These are phyloP conservation scores for Nyctibius grandis DNA, from an alignment of 2,797 vertebrate species.

Conservation along the genomic window DNA sequence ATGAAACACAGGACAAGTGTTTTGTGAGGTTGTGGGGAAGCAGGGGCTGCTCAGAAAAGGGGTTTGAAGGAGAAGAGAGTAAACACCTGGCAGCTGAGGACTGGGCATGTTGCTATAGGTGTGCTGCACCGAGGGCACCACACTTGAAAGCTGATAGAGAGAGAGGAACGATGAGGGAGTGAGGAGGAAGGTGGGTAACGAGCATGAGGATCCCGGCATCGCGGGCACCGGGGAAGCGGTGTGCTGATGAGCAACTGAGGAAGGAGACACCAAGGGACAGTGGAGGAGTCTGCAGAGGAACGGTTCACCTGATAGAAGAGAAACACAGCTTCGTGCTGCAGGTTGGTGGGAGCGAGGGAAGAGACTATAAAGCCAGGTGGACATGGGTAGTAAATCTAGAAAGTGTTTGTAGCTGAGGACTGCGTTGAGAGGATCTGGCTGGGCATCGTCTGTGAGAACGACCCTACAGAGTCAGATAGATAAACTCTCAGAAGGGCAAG, in stretches of 20 bases:
- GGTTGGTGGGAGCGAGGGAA: neutral
- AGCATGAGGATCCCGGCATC: neutral
- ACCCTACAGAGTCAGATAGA: neutral
- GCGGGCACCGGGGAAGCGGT: accelerated
- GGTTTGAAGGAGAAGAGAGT: neutral
- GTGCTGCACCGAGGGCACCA: accelerated
- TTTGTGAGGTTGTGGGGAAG: neutral
- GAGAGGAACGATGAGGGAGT: accelerated
- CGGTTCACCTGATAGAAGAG: neutral
- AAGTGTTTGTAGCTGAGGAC: neutral
- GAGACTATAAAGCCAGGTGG: neutral
- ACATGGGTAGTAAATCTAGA: neutral
- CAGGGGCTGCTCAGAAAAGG: neutral
- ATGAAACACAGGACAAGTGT: neutral
- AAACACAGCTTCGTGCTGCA: neutral
- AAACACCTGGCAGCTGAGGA: neutral
- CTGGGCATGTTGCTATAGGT: neutral
- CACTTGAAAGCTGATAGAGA: neutral
- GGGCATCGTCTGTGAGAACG: neutral
- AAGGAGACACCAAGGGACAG: neutral
- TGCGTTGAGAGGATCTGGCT: neutral
- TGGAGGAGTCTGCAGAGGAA: neutral
- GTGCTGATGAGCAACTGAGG: neutral
- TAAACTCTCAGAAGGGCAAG: neutral
- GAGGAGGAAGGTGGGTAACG: neutral